Evolutionary conservation across 2,797 vertebrate species (phyloP), one percentile per base, ranked within the genome.

Genomic region (Sebastolobus alascanus): DNA sequence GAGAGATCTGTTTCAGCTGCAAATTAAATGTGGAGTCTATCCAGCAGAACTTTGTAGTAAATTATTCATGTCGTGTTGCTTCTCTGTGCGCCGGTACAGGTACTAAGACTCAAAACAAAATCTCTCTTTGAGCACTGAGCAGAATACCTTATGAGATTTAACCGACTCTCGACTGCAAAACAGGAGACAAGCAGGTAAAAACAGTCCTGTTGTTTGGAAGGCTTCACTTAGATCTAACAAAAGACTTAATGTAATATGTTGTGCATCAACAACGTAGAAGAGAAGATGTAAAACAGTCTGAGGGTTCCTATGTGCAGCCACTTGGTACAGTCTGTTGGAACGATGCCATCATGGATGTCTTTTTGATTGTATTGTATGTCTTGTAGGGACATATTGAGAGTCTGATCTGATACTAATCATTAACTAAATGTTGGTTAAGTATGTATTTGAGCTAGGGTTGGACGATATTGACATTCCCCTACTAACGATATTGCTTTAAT

Each of bases 61-160:
- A 81, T 85, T 50, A 83, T 85, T 81, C 54, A 75, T 67, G 50
- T 9, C 2, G 11, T 9, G 58, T 10, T 59, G 31, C 37, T 66
- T 52, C 37, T 25, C 25, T 1, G n/a, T 20, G 56, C 4, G 1
- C 8, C 13, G 33, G 4, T 35, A 14, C 8, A 73, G 65, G 25
- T 79, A 66, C 68, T 60, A 29, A 73, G 25, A 63, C 37, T 64
- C 9, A 2, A 71, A 84, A 66, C 65, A 43, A 50, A 80, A 73
- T 0, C 4, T 37, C 52, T 74, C 25, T 58, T 20, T 65, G 5
- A 58, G 52, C n/a, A 1, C 35, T 2, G 46, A 58, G 52, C 63
- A 27, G 29, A 73, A 80, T 38, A 10, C 13, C 1, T 54, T 16
- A n/a, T 16, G 40, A 38, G n/a, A 60, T 37, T 56, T 1, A 37